Conservation (phyloP, 1,140 invertebrate genomes). For the Drosophila bifasciata region DNA sequence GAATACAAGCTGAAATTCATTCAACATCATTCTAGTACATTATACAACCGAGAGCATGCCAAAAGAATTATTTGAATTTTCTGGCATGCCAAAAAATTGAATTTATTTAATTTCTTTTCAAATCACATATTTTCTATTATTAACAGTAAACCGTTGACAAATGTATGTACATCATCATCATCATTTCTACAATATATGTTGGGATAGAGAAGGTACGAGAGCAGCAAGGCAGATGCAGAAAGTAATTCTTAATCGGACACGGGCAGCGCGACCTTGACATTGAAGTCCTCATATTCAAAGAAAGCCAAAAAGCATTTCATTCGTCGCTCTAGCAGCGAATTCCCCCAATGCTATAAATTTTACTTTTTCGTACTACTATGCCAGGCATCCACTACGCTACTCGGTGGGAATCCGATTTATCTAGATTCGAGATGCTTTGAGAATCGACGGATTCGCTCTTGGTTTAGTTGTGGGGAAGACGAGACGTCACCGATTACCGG, state of each 20-base stretch:
- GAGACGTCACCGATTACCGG: slow-evolving; percentile 62
- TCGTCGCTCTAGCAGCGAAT: slow-evolving; percentile 14
- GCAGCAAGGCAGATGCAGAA: slow-evolving; percentile 4
- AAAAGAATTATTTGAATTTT: slow-evolving; percentile 10
- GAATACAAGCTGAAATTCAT: slow-evolving; percentile 5
- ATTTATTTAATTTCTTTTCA: slow-evolving; percentile 32
- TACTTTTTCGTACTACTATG: slow-evolving; percentile 25
- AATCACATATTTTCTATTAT: slow-evolving; percentile 34
- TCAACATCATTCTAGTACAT: slow-evolving; percentile 6
- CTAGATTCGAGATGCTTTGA: slow-evolving; percentile 17
- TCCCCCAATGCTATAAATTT: slow-evolving; percentile 37
- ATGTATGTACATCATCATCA: too few species aligned
- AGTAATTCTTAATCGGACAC: slow-evolving; percentile 14
- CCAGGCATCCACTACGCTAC: slow-evolving; percentile 12
- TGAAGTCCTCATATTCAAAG: slow-evolving; percentile 48
- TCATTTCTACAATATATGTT: too few species aligned
- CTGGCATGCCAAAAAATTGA: slow-evolving; percentile 13
- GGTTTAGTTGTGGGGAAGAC: not conserved
- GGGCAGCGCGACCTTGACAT: slow-evolving; percentile 47
- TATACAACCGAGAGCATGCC: slow-evolving; percentile 12
- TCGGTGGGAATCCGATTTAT: slow-evolving; percentile 7
- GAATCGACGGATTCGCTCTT: not conserved
- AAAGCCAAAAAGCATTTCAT: slow-evolving; percentile 52
- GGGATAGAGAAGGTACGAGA: not conserved
- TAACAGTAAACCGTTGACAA: slow-evolving; percentile 53